Percentiles rank a stretch among this genome's conserved stretches.
These are phyloP conservation scores for Distichodus sexfasciatus DNA, from an alignment of 2,797 vertebrate species.

Conservation along the genomic window DNA sequence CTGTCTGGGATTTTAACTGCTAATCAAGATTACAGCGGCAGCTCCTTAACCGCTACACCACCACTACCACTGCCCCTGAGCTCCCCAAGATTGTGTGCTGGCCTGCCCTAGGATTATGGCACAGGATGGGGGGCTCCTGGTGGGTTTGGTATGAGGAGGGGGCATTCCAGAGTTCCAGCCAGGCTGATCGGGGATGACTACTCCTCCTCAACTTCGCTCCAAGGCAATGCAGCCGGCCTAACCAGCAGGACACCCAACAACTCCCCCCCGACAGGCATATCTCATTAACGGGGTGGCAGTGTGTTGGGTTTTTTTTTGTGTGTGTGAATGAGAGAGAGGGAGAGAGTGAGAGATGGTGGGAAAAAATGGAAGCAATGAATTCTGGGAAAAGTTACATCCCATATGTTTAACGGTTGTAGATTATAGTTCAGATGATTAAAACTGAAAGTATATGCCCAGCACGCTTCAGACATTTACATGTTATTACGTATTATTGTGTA, in stretches of 20 bases:
- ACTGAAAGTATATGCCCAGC: too few relatives aligned
- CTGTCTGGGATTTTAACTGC: too few relatives aligned
- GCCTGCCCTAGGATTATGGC: constrained; percentile 43
- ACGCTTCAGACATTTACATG: too few relatives aligned
- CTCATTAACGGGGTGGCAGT: constrained; percentile 60
- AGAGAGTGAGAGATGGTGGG: constrained; percentile 46
- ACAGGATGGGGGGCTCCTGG: constrained; percentile 45
- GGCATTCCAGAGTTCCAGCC: constrained; percentile 76
- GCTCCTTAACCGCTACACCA: too few relatives aligned
- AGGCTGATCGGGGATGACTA: constrained; percentile 70
- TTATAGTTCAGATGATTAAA: too few relatives aligned
- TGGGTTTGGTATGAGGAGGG: constrained; percentile 58
- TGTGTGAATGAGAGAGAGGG: constrained; percentile 9
- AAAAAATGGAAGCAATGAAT: constrained; percentile 51
- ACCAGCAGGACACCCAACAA: constrained; percentile 73
- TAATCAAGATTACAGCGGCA: too few relatives aligned
- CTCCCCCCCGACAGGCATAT: constrained; percentile 72
- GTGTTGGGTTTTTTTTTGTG: not conserved
- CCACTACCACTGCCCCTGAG: too few relatives aligned
- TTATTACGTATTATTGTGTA: too few relatives aligned
- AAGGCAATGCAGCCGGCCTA: constrained; percentile 59
- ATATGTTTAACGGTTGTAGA: too few relatives aligned
- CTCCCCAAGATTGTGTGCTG: constrained; percentile 44
- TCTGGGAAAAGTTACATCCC: too few relatives aligned
- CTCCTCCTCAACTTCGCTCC: constrained; percentile 65